A percentile compares a stretch with the other conserved stretches of the same genome.
Evolutionary conservation across 1,140 invertebrate genomes (phyloP).

Genomic region (Plodia interpunctella): DNA sequence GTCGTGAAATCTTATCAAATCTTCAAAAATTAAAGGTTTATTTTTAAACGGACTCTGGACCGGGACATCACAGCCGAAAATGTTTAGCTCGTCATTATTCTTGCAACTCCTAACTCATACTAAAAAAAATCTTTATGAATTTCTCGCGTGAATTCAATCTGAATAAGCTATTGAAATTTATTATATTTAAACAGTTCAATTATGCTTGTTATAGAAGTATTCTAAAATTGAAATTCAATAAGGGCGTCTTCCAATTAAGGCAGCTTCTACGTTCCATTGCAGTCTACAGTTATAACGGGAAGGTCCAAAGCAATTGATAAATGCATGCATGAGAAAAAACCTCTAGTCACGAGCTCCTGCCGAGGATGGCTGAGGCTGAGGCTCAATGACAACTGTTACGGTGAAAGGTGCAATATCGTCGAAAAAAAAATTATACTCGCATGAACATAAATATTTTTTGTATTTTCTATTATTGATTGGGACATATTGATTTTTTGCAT

Average conservation of each 20-base stretch:
- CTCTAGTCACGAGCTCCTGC: conserved; percentile 8
- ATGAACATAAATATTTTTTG: not conserved
- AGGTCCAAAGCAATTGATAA: conserved; percentile 6
- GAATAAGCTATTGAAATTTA: not conserved
- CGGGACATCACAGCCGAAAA: too few species aligned
- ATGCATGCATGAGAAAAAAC: conserved; percentile 11
- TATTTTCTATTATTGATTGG: too few species aligned
- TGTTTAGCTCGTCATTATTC: too few species aligned
- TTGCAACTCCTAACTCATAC: too few species aligned
- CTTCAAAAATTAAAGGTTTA: too few species aligned
- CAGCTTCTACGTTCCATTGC: not conserved
- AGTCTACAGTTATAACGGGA: conserved; percentile 11
- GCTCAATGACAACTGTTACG: conserved; percentile 15
- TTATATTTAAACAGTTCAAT: not conserved
- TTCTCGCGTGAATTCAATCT: too few species aligned
- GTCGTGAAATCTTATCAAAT: too few species aligned
- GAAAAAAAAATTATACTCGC: conserved; percentile 10
- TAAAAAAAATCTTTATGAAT: too few species aligned
- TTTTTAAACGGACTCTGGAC: too few species aligned
- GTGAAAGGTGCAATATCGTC: conserved; percentile 25
- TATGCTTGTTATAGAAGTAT: not conserved
- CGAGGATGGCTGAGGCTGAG: conserved; percentile 5
- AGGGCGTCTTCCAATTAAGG: conserved; percentile 2
- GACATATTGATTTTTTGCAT: too few species aligned
- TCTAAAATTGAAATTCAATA: not conserved